A percentile compares a stretch with the other conserved stretches of the same genome.
Evolutionary conservation across 2,113 vertebrate species (phyloP).

Genomic region (Lipophrys pholis): DNA sequence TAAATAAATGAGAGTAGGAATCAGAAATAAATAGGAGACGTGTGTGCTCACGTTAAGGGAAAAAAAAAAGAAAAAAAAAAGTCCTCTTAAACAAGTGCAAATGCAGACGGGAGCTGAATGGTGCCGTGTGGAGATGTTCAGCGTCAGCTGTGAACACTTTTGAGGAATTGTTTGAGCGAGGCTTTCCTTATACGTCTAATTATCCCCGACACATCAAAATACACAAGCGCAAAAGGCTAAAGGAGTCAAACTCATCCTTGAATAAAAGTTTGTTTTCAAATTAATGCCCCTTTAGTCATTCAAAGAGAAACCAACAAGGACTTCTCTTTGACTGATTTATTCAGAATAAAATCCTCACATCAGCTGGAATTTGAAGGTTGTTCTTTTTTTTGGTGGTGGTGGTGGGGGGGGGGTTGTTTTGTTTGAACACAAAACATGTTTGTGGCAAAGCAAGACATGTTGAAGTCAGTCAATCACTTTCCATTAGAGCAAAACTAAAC

Average conservation of each 20-base stretch:
- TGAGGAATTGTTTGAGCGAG: background rate
- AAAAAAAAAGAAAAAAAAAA: no score
- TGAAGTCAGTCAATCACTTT: no score
- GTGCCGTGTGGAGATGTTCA: background rate
- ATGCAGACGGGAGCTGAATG: background rate
- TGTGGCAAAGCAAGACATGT: background rate
- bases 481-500: background rate
- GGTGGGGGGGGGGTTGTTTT: no score
- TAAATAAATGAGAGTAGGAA: constrained; percentile 49
- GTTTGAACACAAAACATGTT: background rate
- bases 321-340: no score
- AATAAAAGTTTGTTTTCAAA: background rate
- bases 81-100: background rate
- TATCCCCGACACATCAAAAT: constrained; percentile 9
- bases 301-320: background rate
- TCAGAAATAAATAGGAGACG: constrained; percentile 8
- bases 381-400: no score
- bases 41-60: background rate
- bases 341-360: no score
- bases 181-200: constrained; percentile 1
- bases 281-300: constrained; percentile 3
- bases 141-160: constrained; percentile 29
- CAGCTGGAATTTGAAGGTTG: no score
- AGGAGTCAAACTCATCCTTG: background rate
- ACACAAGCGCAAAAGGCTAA: background rate